phyloP scores from a whole-genome alignment of 2,888 invertebrate genomes.

The Idaea aversata region DNA sequence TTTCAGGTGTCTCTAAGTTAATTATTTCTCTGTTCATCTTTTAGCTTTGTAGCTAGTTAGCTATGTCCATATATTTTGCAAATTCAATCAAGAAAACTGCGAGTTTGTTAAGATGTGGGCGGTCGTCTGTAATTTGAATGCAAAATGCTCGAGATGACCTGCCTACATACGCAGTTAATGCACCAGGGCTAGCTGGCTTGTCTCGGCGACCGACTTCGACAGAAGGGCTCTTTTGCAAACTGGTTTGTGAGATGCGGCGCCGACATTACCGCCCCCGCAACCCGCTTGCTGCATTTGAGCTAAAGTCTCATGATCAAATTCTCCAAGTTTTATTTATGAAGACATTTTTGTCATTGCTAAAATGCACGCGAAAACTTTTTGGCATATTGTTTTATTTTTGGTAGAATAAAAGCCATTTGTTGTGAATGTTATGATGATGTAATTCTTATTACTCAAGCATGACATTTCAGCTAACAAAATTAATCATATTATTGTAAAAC shows the following conservation, averaged over 20 bases:
- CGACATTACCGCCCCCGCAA: constrained; percentile 35
- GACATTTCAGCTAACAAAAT: constrained; percentile 1
- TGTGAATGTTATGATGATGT: not conserved
- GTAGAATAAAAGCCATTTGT: not conserved
- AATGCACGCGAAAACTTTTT: not conserved
- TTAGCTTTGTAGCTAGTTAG: not conserved
- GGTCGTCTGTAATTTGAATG: constrained; percentile 40
- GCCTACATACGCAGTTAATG: constrained; percentile 37
- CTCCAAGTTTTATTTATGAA: constrained; percentile 21
- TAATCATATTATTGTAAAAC: not conserved
- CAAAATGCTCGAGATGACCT: constrained; percentile 46
- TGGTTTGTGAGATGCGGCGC: constrained; percentile 53
- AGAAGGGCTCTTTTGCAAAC: constrained; percentile 67
- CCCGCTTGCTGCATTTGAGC: constrained; percentile 31
- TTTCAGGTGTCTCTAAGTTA: not conserved
- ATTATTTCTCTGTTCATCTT: too few relatives aligned
- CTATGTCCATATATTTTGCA: not conserved
- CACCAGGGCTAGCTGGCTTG: constrained; percentile 45
- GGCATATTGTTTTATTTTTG: not conserved
- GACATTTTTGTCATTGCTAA: not conserved
- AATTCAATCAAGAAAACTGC: not conserved
- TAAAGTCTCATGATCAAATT: constrained; percentile 28
- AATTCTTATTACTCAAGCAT: not conserved
- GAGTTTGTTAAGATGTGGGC: constrained; percentile 15
- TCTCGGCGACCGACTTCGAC: constrained; percentile 51